Evolutionary conservation across 2,113 vertebrate genomes (phyloP).

Genomic region (Machaerirhynchus nigripectus): DNA sequence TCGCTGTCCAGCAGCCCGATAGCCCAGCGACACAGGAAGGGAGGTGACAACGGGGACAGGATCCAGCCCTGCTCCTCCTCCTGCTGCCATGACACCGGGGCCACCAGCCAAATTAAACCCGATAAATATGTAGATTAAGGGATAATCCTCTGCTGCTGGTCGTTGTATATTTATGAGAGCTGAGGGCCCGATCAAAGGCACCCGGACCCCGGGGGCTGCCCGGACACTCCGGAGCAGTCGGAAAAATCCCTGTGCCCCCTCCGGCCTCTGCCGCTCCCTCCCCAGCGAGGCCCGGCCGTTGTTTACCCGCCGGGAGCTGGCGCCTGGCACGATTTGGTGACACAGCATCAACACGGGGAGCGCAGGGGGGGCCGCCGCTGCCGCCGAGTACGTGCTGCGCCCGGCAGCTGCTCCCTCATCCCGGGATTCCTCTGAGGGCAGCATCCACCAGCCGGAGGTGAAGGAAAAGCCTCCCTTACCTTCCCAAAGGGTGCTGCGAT

Average conservation of each 20-base stretch:
- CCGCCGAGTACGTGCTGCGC: not conserved
- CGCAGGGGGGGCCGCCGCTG: not conserved
- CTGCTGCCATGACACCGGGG: not conserved
- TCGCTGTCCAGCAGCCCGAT: not conserved
- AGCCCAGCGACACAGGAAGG: not conserved
- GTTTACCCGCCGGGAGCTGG: not conserved
- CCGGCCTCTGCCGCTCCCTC: not conserved
- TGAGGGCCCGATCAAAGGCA: not conserved
- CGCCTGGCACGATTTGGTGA: not conserved
- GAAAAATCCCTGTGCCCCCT: not conserved
- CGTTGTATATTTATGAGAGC: not conserved
- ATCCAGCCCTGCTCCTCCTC: not conserved
- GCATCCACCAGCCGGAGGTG: not conserved
- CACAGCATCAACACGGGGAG: rapidly evolving
- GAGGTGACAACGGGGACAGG: not conserved
- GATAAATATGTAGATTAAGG: not conserved
- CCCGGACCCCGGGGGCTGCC: not conserved
- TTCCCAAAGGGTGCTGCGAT: not conserved
- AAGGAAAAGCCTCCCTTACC: not conserved
- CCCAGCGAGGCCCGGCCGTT: rapidly evolving
- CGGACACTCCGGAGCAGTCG: not conserved
- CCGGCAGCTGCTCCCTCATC: not conserved
- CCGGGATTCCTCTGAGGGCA: rapidly evolving
- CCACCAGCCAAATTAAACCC: not conserved
- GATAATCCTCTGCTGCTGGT: not conserved